Conservation (phyloP, 2,797 vertebrate genomes). For the Petrocephalus schoutedeni region DNA sequence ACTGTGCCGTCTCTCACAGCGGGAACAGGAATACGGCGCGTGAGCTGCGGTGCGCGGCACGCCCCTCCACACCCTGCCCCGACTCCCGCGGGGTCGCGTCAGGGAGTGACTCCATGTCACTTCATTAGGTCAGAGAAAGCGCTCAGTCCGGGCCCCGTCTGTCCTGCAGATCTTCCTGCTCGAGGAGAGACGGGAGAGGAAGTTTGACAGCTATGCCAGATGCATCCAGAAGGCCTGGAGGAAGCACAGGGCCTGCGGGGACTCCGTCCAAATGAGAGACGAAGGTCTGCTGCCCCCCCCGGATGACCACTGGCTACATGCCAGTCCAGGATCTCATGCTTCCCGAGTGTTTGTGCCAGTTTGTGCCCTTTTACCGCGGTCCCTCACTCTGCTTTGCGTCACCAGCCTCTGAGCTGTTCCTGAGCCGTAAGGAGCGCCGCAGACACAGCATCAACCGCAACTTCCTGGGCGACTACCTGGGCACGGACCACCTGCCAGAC, state of each 20-base stretch:
- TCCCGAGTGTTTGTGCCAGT: background rate
- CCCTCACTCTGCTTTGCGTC: background rate
- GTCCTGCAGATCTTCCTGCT: slow-evolving; percentile 80
- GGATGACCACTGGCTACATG: background rate
- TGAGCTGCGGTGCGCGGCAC: no score
- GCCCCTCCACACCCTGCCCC: background rate
- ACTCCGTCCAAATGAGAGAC: slow-evolving; percentile 95
- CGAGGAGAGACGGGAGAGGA: slow-evolving; percentile 92
- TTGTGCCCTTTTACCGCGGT: background rate
- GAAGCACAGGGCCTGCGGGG: slow-evolving; percentile 82
- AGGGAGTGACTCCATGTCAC: background rate
- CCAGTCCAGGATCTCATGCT: background rate
- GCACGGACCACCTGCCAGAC: slow-evolving; percentile 91
- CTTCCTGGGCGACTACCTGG: slow-evolving; percentile 96
- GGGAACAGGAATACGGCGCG: background rate
- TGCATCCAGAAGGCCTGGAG: slow-evolving; percentile 94
- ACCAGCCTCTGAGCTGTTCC: slow-evolving; percentile 84
- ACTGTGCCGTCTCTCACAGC: background rate
- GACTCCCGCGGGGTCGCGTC: background rate
- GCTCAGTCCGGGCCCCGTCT: background rate
- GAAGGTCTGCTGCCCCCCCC: slow-evolving; percentile 67
- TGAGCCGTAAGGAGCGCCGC: slow-evolving; percentile 91
- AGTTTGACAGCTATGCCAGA: slow-evolving; percentile 89
- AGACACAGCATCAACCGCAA: slow-evolving; percentile 95
- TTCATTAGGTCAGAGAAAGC: background rate